Percentiles rank a stretch among this genome's conserved stretches.
phyloP scores from a whole-genome alignment of 2,797 vertebrate genomes.

The Botia almorhae region DNA sequence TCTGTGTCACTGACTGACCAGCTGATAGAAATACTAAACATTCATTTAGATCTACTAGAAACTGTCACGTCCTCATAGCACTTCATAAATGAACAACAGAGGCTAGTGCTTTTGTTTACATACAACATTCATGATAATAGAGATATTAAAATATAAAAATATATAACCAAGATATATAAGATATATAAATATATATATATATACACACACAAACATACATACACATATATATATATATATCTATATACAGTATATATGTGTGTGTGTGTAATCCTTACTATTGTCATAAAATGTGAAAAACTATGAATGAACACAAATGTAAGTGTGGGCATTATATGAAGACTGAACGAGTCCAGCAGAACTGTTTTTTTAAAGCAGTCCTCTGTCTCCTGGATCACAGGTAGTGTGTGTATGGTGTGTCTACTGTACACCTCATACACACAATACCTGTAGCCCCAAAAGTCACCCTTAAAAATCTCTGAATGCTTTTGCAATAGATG shows the following conservation, averaged over 20 bases:
- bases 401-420: no score
- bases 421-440: no score
- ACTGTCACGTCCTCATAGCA: conserved; percentile 43
- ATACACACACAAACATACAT: background rate
- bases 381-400: no score
- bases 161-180: background rate
- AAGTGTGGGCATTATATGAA: background rate
- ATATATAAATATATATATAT: no score
- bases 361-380: no score
- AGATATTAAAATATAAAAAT: background rate
- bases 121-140: background rate
- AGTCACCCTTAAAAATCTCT: background rate
- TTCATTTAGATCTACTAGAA: conserved; percentile 51
- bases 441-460: no score
- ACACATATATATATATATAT: background rate
- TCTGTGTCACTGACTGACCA: conserved; percentile 59
- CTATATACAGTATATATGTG: background rate
- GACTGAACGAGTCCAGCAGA: background rate
- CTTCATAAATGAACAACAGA: conserved; percentile 47
- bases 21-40: conserved; percentile 47
- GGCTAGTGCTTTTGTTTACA: conserved; percentile 55
- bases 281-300: background rate
- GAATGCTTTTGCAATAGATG: background rate
- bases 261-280: background rate
- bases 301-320: background rate